Evolutionary conservation across 2,888 invertebrate species (phyloP).

Genomic region (Leptinotarsa rubiginosa): DNA sequence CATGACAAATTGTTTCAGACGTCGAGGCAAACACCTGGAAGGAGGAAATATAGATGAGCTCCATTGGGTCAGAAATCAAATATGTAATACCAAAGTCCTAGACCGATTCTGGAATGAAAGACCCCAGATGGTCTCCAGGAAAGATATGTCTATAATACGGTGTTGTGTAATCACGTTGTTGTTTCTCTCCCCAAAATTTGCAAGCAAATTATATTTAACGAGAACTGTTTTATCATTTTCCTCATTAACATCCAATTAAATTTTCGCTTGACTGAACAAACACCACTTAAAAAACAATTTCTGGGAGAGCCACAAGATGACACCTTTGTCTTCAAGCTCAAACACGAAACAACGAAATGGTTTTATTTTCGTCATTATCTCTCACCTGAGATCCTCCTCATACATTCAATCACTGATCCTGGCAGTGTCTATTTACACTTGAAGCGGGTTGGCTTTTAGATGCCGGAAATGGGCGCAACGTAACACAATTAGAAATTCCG

Average conservation of each 20-base stretch:
- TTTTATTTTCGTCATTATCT: slow-evolving; percentile 20
- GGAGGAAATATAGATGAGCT: no score
- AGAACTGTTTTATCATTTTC: neutral
- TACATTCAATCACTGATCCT: slow-evolving; percentile 12
- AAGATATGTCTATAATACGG: no score
- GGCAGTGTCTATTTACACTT: slow-evolving; percentile 23
- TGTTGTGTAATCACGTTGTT: neutral
- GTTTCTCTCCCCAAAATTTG: neutral
- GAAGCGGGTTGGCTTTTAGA: slow-evolving; percentile 20
- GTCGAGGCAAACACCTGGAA: no score
- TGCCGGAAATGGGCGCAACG: slow-evolving; percentile 2
- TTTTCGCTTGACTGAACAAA: neutral
- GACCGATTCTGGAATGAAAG: no score
- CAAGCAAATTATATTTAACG: neutral
- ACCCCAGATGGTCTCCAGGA: no score
- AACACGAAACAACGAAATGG: slow-evolving; percentile 5
- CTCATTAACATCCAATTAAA: neutral
- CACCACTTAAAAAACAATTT: slow-evolving; percentile 1
- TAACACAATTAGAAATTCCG: slow-evolving; percentile 23
- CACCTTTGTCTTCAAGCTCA: neutral
- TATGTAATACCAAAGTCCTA: no score
- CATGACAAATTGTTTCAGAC: no score
- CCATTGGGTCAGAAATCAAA: no score
- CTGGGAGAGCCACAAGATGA: neutral
- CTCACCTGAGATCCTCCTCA: slow-evolving; percentile 9